A percentile compares a stretch with the other conserved stretches of the same genome.
Evolutionary conservation across 2,797 vertebrate species (phyloP).

Genomic region (Ctenopoma kingsleyae): DNA sequence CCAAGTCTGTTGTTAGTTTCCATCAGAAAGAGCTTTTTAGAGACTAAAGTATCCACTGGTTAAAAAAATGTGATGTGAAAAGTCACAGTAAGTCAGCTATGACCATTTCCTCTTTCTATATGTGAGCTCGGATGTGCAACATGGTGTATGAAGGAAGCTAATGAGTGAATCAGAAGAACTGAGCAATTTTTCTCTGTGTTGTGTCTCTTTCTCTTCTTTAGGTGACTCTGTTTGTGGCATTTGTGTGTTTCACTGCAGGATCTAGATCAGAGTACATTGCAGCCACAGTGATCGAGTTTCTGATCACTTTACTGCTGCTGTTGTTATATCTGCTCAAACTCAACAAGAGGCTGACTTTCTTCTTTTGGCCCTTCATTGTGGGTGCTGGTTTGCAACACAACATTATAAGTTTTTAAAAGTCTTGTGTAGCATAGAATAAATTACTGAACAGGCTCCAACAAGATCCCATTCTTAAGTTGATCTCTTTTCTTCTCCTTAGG

Average conservation of each 20-base stretch:
- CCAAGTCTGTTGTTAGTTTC: background rate
- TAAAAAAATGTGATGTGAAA: background rate
- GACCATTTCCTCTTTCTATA: conserved; percentile 44
- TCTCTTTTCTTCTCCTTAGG: conserved; percentile 78
- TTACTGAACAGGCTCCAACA: background rate
- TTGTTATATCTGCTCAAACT: conserved; percentile 86
- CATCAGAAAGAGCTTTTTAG: background rate
- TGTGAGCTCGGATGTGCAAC: background rate
- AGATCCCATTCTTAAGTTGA: background rate
- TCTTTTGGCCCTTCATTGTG: conserved; percentile 91
- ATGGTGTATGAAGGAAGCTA: background rate
- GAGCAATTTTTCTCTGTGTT: background rate
- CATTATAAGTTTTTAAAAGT: background rate
- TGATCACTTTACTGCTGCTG: conserved; percentile 78
- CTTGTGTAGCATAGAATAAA: background rate
- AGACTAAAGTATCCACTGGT: background rate
- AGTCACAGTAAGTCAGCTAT: background rate
- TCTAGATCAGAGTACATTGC: conserved; percentile 73
- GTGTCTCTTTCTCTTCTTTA: conserved; percentile 49
- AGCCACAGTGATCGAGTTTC: conserved; percentile 80
- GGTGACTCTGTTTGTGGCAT: conserved; percentile 69
- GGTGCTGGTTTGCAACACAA: conserved; percentile 51
- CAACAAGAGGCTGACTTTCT: conserved; percentile 75
- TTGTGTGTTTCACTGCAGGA: conserved; percentile 78
- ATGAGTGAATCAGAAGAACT: background rate